Evolutionary conservation across 2,113 vertebrate genomes (phyloP).

Genomic region (Cyprinodon variegatus): DNA sequence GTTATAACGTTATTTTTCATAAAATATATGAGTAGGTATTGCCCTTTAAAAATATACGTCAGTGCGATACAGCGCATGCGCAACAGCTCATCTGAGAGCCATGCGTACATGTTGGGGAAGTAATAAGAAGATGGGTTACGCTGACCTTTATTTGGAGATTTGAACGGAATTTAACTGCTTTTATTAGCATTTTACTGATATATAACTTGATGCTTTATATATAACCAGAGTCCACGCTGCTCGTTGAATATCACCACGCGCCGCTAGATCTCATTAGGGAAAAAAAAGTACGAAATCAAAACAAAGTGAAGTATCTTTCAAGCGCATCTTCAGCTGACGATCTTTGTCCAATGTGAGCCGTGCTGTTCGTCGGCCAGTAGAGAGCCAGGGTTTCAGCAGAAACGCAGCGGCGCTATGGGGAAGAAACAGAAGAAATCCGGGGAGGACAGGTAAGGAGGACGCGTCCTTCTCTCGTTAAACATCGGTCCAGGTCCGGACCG

Average conservation of each 20-base stretch:
- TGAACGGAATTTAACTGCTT: background rate
- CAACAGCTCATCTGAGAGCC: constrained; percentile 6
- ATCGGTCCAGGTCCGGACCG: background rate
- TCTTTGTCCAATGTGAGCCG: constrained; percentile 49
- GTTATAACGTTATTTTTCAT: no score
- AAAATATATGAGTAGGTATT: background rate
- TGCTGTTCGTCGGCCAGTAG: constrained; percentile 40
- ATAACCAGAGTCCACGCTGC: background rate
- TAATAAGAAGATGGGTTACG: constrained; percentile 23
- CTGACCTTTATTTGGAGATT: background rate
- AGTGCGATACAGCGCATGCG: constrained; percentile 59
- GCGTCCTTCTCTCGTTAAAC: fast-evolving
- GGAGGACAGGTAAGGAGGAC: constrained; percentile 74
- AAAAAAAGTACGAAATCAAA: background rate
- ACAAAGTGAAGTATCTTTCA: background rate
- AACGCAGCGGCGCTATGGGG: constrained; percentile 68
- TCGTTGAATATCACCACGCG: background rate
- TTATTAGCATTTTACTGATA: background rate
- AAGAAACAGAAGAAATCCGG: constrained; percentile 82
- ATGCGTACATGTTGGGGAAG: constrained; percentile 5
- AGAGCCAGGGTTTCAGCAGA: constrained; percentile 39
- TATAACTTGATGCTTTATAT: background rate
- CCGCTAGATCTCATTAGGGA: background rate
- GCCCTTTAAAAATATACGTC: background rate
- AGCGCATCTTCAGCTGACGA: background rate